Evolutionary conservation across 2,113 vertebrate species (phyloP).

Genomic region (Aldabrachelys gigantea): DNA sequence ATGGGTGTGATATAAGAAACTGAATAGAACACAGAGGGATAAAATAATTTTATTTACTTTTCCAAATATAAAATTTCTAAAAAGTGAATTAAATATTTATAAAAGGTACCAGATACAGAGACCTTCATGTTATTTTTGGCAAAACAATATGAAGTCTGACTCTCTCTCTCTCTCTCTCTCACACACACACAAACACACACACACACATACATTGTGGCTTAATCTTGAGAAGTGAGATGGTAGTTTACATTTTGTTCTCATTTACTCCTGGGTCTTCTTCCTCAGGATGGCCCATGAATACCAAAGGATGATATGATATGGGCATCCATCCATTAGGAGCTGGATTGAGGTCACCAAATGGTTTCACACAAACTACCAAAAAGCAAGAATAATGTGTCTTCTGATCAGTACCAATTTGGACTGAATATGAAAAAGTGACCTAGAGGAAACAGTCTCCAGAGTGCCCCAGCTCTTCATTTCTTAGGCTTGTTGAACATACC

Average conservation of each 20-base stretch:
- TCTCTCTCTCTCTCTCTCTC: not conserved
- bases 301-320: not conserved
- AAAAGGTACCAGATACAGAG: not conserved
- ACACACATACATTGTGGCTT: too few relatives aligned
- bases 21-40: not conserved
- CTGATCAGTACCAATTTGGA: not conserved
- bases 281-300: not conserved
- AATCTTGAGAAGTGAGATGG: too few relatives aligned
- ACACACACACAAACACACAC: too few relatives aligned
- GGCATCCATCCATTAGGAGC: accelerated
- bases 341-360: not conserved
- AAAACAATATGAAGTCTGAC: not conserved
- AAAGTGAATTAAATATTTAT: not conserved
- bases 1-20: not conserved
- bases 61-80: not conserved
- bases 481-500: not conserved
- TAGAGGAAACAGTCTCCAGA: not conserved
- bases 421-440: not conserved
- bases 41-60: not conserved
- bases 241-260: not conserved
- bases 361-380: not conserved
- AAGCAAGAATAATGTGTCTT: not conserved
- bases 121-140: not conserved
- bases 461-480: not conserved
- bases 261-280: not conserved